Evolutionary conservation across 2,113 vertebrate genomes (phyloP).

Genomic region (Chunga burmeisteri): DNA sequence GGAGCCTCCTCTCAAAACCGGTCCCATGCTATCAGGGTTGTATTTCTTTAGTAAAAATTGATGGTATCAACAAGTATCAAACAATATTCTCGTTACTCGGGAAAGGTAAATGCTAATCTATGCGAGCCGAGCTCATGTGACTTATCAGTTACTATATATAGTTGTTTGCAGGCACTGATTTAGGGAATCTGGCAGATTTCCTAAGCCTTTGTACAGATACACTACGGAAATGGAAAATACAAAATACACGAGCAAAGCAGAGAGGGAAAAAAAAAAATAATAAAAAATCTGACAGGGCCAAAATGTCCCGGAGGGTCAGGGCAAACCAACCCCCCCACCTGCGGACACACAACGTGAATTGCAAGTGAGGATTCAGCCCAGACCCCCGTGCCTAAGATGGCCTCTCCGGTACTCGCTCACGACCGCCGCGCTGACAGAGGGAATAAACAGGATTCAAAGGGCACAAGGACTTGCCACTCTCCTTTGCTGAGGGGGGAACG

Average conservation of each 20-base stretch:
- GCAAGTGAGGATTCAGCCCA: background rate
- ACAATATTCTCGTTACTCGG: background rate
- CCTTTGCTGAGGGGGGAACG: accelerated
- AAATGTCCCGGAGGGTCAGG: background rate
- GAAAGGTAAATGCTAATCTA: constrained; percentile 51
- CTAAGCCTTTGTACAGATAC: constrained; percentile 35
- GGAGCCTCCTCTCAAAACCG: background rate
- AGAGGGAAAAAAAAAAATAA: accelerated
- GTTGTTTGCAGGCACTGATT: constrained; percentile 61
- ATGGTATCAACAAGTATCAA: constrained; percentile 51
- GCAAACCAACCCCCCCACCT: background rate
- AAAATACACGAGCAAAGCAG: background rate
- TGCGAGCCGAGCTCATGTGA: constrained; percentile 40
- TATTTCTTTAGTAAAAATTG: background rate
- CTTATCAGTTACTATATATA: constrained; percentile 62
- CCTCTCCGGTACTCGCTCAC: background rate
- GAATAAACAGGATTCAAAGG: background rate
- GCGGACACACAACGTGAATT: background rate
- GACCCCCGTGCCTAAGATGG: constrained; percentile 42
- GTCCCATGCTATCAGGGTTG: background rate
- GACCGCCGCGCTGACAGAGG: accelerated
- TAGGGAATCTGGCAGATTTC: constrained; percentile 63
- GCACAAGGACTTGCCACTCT: background rate
- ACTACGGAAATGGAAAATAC: background rate
- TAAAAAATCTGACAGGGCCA: background rate